These are phyloP conservation scores for Ectemnius cavifrons DNA, from an alignment of 2,888 invertebrate species.

Conservation along the genomic window DNA sequence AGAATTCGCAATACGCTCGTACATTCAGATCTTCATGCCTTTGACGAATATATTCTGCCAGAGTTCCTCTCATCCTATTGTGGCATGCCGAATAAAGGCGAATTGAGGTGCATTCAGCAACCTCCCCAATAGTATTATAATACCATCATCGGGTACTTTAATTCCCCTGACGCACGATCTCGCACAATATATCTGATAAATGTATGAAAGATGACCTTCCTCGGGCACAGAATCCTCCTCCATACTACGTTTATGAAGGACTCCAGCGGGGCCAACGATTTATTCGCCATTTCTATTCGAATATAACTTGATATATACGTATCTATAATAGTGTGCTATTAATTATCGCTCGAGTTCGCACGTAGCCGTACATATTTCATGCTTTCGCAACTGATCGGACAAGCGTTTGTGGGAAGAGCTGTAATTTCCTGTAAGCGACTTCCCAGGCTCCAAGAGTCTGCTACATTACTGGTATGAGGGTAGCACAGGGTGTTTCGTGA, in stretches of 20 bases:
- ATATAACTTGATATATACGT: conserved; percentile 3
- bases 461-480: too few relatives aligned
- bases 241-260: too few relatives aligned
- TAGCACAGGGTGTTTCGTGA: conserved; percentile 4
- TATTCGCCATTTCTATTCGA: conserved; percentile 5
- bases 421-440: too few relatives aligned
- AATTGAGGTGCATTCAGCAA: neutral
- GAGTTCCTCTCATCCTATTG: too few relatives aligned
- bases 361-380: conserved; percentile 3
- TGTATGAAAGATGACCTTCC: neutral
- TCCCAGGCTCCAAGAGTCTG: too few relatives aligned
- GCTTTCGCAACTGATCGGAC: conserved; percentile 9
- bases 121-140: neutral
- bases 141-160: conserved; percentile 1
- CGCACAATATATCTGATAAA: neutral
- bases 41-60: too few relatives aligned
- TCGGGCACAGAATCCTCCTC: too few relatives aligned
- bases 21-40: too few relatives aligned
- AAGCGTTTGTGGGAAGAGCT: conserved; percentile 26
- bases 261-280: neutral
- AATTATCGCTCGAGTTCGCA: conserved; percentile 7
- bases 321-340: conserved; percentile 28
- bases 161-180: conserved; percentile 1
- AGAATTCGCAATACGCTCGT: too few relatives aligned
- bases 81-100: too few relatives aligned